Base-by-base conservation (phyloP, 2,797 vertebrate species). In the Sitta carolinensis region DNA sequence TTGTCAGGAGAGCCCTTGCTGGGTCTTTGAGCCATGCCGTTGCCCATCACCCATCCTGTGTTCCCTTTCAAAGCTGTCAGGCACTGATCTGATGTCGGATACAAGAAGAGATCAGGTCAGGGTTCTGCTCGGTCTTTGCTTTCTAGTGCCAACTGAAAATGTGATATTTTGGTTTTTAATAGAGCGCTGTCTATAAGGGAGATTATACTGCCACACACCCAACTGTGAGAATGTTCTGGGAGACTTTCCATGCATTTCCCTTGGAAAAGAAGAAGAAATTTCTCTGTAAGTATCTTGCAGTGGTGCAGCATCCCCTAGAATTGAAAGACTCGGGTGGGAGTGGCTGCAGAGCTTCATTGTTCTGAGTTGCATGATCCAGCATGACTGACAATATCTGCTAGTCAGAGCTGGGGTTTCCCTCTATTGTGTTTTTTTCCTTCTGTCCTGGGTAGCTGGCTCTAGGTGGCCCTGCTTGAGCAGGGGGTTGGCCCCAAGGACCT, bases 261-360 rank as follows among this genome's bases (percentile, higher is more conserved):
- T 91, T 99, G 97, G 99, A 99, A 93, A 99, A 99, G 96, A 99
- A 99, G 97, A 99, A 99, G 97, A 99, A 98, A 97, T 99, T 99
- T 97, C 98, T 99, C 77, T 96, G 99, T 99, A 98, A 98, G 99
- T 97, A 83, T 74, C 59, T 63, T 43, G 48, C 16, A 36, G 79
- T 30, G 55, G 16, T 51, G 48, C 78, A 50, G 32, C 30, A 27
- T 72, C 13, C 86, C 34, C 27, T 78, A 54, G 58, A 59, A 40
- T 2, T 25, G 20, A 29, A 48, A 81, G 61, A 26, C 15, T 75
- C 0, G 0, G 16, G 34, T 86, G 21, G 29, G 59, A 87, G 16
- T n/a, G 23, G 50, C 52, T 82, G 36, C 36, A 77, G 68, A 58
- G n/a, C 23, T 48, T 43, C 50, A 3, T 29, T 54, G 69, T 55